These are phyloP conservation scores for Drosophila meridiana DNA, from an alignment of 2,888 invertebrate genomes.

Conservation along the genomic window DNA sequence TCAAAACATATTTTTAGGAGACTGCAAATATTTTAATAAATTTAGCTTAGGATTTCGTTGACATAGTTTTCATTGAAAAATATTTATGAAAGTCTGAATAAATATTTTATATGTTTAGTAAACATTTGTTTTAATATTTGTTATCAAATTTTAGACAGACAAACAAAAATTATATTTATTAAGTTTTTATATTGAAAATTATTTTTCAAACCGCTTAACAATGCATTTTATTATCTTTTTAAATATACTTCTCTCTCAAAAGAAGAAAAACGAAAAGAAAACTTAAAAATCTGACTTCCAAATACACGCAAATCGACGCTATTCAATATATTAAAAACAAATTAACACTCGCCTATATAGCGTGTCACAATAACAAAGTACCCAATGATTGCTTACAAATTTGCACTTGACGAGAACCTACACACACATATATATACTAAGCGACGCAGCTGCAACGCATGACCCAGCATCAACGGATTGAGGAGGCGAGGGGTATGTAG, in stretches of 20 bases:
- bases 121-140: not conserved
- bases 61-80: not conserved
- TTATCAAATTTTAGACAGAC: not conserved
- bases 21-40: not conserved
- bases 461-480: constrained; percentile 1
- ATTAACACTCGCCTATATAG: constrained; percentile 45
- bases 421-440: not conserved
- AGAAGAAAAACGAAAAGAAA: constrained; percentile 35
- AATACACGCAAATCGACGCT: constrained; percentile 36
- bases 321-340: constrained; percentile 35
- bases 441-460: constrained; percentile 10
- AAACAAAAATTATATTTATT: not conserved
- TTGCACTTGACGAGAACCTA: constrained; percentile 45
- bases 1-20: not conserved
- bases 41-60: not conserved
- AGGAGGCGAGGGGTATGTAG: not conserved
- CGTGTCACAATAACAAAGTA: constrained; percentile 35
- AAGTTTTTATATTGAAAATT: not conserved
- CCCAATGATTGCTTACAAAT: constrained; percentile 68
- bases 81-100: too few species aligned
- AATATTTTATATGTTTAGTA: too few species aligned
- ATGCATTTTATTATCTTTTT: constrained; percentile 10
- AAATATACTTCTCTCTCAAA: constrained; percentile 28
- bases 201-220: not conserved
- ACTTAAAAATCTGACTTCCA: constrained; percentile 36